Conservation (phyloP, 2,113 vertebrate species). For the Amphilophus citrinellus region DNA sequence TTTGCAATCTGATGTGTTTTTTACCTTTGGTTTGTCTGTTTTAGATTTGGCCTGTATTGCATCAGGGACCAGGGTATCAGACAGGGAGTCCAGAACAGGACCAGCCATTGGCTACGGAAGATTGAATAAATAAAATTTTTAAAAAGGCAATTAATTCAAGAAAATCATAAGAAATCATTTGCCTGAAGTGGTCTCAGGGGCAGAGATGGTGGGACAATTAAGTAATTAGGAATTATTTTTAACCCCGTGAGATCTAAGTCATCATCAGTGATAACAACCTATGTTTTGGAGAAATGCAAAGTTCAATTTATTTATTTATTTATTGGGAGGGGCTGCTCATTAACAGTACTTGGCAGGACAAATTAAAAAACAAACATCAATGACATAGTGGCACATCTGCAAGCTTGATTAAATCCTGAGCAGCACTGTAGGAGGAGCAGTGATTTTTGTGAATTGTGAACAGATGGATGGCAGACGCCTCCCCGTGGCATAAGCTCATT, state of each 20-base stretch:
- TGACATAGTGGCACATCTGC: too few species aligned
- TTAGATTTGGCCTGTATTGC: constrained; percentile 58
- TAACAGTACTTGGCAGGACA: too few species aligned
- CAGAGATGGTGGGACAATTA: neutral
- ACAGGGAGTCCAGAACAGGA: constrained; percentile 61
- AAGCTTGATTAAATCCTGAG: too few species aligned
- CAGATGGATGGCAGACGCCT: too few species aligned
- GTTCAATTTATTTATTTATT: too few species aligned
- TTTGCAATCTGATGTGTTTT: neutral
- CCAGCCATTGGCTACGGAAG: constrained; percentile 68
- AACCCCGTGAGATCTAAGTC: neutral
- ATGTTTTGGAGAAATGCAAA: neutral
- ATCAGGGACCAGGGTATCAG: constrained; percentile 63
- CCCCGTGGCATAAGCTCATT: neutral
- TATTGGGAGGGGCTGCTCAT: too few species aligned
- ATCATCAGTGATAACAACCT: neutral
- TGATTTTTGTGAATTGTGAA: too few species aligned
- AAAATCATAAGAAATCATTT: neutral
- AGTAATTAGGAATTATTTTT: neutral
- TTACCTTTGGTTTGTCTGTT: constrained; percentile 78
- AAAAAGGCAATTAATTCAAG: neutral
- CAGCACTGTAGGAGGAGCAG: too few species aligned
- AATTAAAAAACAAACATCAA: too few species aligned
- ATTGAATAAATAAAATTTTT: neutral
- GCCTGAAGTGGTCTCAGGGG: neutral